Base-by-base conservation (phyloP, 2,888 invertebrate genomes). In the Rotaria sp. region DNA sequence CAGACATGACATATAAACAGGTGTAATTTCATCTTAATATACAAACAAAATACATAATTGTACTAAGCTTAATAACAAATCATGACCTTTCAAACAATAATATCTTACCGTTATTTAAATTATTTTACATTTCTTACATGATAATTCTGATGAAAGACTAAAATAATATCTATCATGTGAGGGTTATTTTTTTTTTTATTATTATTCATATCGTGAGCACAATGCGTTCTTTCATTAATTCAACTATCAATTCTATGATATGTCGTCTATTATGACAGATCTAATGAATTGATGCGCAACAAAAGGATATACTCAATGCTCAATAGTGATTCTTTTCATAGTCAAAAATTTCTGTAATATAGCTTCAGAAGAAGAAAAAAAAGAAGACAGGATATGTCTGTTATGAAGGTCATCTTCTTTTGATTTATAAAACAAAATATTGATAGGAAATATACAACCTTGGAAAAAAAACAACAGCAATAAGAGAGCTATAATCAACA, bases 371-470 rank as follows among this genome's bases (percentile, higher is more conserved):
- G 41, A 41, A 8, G 8, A 8, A 41, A 52, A 3, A 52, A 52
- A 30, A 67, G 21, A 67, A 67, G 35, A 67, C 67, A 30, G 67
- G 67, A 67, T 67, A 21, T 67, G 35, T 67, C 67, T 15, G 35
- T 35, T 15, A 35, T 21, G 67, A 67, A 67, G 67, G 35, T 67
- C 67, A 30, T 67, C 7, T 5, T 67, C 30, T 67, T 35, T 67
- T 67, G 67, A 67, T 67, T 67, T 67, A 67, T 67, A 35, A 67
- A 67, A 67, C n/a, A 67, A 67, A 67, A 30, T 35, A 67, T 30
- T 18, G 11, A 0, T 30, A 18, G 10, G 4, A 35, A 67, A 35
- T 2, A 2, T 15, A 35, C 15, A 35, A 18, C 35, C 35, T 67
- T 67, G 67, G 18, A 67, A 35, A 67, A 67, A 59, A 30, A 67